Base-by-base conservation (phyloP, 2,888 invertebrate genomes). In the Azorinus chamasolen region DNA sequence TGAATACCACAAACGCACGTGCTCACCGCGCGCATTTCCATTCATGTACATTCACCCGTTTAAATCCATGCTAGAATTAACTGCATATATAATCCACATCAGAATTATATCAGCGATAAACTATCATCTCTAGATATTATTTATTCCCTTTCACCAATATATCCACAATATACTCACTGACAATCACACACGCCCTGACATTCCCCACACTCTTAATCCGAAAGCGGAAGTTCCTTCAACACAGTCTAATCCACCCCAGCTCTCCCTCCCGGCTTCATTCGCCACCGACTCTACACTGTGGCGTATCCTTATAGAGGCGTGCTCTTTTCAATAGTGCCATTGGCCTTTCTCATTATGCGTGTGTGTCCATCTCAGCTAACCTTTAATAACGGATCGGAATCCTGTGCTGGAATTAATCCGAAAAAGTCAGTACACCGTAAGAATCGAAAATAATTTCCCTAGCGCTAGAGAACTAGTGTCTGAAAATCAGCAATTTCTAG, bases 11-110 rank as follows among this genome's bases (percentile, higher is more conserved):
- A 62, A 63, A 72, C 58, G 58, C 71, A 58, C 75, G 72, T 75
- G 69, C 69, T 53, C 66, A 62, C 27, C 75, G 64, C 72, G 75
- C 45, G 70, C 79, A 79, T 79, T 71, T 75, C 75, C 71, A 54
- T 43, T 63, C 71, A 57, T 43, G 59, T 51, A 45, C 64, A 69
- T 63, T 25, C 18, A 43, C 54, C 51, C 41, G 22, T 51, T 51
- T 51, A 53, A 32, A 32, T 32, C 32, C 32, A 32, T 32, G 32
- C 32, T 32, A 32, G 32, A 32, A 32, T 32, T 32, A 32, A 6
- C 32, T 10, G 10, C 32, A 6, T 4, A 10, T 32, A 32, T 32
- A 32, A 6, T 32, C 32, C 32, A 32, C 32, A 32, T 32, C 10
- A 10, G 32, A 10, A 10, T 32, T 32, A 10, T 10, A 32, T 32